Percentiles rank a stretch among this genome's conserved stretches.
phyloP scores from a whole-genome alignment of 2,113 vertebrate genomes.

The Caranx melampygus region DNA sequence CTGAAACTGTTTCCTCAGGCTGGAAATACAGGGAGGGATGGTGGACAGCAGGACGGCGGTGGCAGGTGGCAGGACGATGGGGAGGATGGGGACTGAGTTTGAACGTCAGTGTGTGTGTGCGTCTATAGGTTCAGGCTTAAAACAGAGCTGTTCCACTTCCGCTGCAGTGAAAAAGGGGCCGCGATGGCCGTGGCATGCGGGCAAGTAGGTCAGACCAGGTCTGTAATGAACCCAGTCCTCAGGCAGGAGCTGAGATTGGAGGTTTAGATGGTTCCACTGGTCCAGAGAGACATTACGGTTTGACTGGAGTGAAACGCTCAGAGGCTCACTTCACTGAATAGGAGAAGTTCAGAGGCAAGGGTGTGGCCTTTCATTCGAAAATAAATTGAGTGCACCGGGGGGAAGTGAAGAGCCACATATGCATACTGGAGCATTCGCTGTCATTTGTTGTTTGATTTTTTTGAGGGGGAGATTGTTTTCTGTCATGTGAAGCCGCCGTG shows the following conservation, averaged over 20 bases:
- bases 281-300: not conserved
- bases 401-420: constrained; percentile 71
- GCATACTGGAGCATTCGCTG: constrained; percentile 15
- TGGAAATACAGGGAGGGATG: not conserved
- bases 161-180: constrained; percentile 52
- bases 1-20: not conserved
- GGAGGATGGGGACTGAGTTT: constrained; percentile 39
- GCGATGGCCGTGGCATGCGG: constrained; percentile 55
- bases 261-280: not conserved
- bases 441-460: constrained; percentile 33
- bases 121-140: constrained; percentile 41
- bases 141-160: constrained; percentile 71
- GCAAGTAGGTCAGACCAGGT: not conserved
- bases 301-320: constrained; percentile 32
- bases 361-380: constrained; percentile 79
- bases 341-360: constrained; percentile 70
- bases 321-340: constrained; percentile 38
- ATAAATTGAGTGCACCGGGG: constrained; percentile 58
- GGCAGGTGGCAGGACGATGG: constrained; percentile 58
- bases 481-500: not conserved
- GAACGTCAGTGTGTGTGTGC: constrained; percentile 26
- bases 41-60: not conserved
- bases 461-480: not conserved
- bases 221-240: not conserved
- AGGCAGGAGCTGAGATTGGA: not conserved